Conservation (phyloP, 2,797 vertebrate species). For the Rallus crepitans region DNA sequence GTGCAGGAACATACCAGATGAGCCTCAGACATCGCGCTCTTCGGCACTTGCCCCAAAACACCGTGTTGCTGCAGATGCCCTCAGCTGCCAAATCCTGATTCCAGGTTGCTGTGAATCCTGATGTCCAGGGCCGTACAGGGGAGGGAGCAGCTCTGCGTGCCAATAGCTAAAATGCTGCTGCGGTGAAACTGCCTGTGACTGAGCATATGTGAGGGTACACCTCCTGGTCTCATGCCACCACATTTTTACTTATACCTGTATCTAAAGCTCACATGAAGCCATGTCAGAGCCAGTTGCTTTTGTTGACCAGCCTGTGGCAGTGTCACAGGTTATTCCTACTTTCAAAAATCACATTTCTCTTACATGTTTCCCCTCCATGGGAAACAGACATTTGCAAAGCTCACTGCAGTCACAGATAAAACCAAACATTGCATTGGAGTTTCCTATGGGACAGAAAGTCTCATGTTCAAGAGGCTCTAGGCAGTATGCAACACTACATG, state of each 20-base stretch:
- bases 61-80: background rate
- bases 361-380: background rate
- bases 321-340: background rate
- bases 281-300: background rate
- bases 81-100: background rate
- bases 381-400: background rate
- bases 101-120: background rate
- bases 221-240: background rate
- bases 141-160: background rate
- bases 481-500: background rate
- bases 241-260: background rate
- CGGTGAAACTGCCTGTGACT: background rate
- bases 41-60: background rate
- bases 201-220: background rate
- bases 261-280: background rate
- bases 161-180: background rate
- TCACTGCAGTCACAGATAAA: background rate
- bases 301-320: background rate
- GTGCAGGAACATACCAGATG: slow-evolving; percentile 21
- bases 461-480: background rate
- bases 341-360: background rate
- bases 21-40: background rate
- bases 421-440: background rate
- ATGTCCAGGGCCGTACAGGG: rapidly evolving
- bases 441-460: background rate